phyloP scores from a whole-genome alignment of 2,888 invertebrate species.

The Epistrophe grossulariae region DNA sequence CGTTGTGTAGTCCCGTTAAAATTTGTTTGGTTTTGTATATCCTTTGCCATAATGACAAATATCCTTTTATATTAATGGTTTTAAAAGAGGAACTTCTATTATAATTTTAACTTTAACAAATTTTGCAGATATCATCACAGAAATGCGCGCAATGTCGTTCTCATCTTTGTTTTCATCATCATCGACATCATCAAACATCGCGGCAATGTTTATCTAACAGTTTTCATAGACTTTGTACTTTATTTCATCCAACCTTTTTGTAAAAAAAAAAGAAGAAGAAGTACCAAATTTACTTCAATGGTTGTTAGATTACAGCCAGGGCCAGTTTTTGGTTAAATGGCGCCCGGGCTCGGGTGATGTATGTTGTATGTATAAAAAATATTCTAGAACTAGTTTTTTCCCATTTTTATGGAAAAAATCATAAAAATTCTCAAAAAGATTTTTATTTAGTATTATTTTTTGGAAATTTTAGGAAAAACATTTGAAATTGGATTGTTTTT shows the following conservation, averaged over 20 bases:
- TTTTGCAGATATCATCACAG: constrained; percentile 22
- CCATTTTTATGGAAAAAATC: no score
- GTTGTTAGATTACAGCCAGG: constrained; percentile 10
- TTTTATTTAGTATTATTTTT: no score
- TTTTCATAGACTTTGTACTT: constrained; percentile 17
- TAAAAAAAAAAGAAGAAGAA: neutral
- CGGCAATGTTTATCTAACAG: neutral
- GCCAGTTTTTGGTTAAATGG: neutral
- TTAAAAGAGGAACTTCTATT: constrained; percentile 48
- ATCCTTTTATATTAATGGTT: constrained; percentile 43
- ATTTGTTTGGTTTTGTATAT: constrained; percentile 19
- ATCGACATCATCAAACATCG: constrained; percentile 7
- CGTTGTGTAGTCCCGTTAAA: neutral
- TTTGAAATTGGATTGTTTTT: no score
- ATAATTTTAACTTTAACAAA: constrained; percentile 35
- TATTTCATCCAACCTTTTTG: neutral
- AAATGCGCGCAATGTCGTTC: constrained; percentile 1
- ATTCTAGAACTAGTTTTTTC: no score
- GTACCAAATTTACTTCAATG: constrained; percentile 56
- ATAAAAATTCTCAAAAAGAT: no score
- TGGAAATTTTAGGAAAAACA: no score
- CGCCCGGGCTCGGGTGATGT: neutral
- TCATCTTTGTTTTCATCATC: neutral
- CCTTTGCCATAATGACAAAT: constrained; percentile 59
- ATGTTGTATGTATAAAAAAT: no score